phyloP scores from a whole-genome alignment of 2,888 invertebrate genomes.

The Diaprepes abbreviatus region DNA sequence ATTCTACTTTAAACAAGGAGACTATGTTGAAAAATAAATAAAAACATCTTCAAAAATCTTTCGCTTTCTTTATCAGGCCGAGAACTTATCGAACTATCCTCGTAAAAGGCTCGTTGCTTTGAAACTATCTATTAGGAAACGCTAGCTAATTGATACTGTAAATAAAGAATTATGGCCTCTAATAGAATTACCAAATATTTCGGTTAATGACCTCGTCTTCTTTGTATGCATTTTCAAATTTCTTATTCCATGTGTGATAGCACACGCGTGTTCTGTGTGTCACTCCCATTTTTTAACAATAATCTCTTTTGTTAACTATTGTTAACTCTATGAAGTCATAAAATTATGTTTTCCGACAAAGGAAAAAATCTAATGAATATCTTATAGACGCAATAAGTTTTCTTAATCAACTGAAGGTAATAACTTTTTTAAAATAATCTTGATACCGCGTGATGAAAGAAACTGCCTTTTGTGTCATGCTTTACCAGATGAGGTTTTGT shows the following conservation, averaged over 20 bases:
- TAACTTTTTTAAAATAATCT: constrained; percentile 5
- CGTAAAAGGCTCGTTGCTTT: background rate
- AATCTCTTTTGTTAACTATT: constrained; percentile 20
- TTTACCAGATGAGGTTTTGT: background rate
- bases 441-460: background rate
- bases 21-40: no score
- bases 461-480: background rate
- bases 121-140: constrained; percentile 7
- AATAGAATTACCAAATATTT: constrained; percentile 25
- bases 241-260: background rate
- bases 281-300: constrained; percentile 14
- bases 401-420: constrained; percentile 5
- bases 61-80: no score
- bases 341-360: constrained; percentile 1
- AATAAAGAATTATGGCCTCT: constrained; percentile 31
- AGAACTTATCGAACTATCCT: no score
- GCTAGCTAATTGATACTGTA: constrained; percentile 21
- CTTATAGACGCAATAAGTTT: background rate
- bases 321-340: background rate
- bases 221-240: constrained; percentile 12
- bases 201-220: constrained; percentile 20
- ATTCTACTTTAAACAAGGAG: no score
- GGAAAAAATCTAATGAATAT: background rate
- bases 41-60: no score
- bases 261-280: constrained; percentile 10